Base-by-base conservation (phyloP, 2,888 invertebrate species). In the Polyploca ridens region DNA sequence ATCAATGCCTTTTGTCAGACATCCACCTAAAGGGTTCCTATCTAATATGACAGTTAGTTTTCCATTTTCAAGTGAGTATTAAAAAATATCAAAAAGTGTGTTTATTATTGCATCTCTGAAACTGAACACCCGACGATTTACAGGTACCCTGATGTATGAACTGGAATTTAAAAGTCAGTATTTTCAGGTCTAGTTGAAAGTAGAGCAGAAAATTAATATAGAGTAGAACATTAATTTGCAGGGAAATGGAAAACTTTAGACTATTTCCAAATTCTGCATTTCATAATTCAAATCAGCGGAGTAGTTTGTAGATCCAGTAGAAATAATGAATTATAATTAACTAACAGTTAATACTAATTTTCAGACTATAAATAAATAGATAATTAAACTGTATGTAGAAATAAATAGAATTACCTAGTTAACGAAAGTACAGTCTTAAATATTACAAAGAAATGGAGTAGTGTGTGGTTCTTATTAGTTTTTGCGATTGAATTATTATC, bases 11-110 rank as follows among this genome's bases (percentile, higher is more conserved):
- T 96, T 98, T 79, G 97, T 98, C 5, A 93, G 98, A 77, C 97
- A 98, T 93, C 98, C 98, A 10, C 97, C 97, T 0, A 96, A 97
- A 81, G 98, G 98, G 63, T 98, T 98, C 87, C 95, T 97, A 75
- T 97, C 97, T 63, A 98, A 98, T 85, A 94, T 98, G 93, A 96
- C 97, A 33, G 95, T 98, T 80, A 97, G 97, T 89, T 95, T 98
- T 78, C 98, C 98, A 19, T 96, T 98, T 81, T 96, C 97, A 82
- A 97, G 98, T 98, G 91, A 96, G 96, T 95, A 69, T 64, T 41
- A 14, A 49, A 46, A 49, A 49, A n/a, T 10, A 10, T 19, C 14
- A 2, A 19, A 19, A 3, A 4, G 5, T 16, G 7, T 49, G 6
- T 8, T 8, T n/a, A 54, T 60, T 62, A 54, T 66, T 59, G 19